Base-by-base conservation (phyloP, 2,113 vertebrate species). In the Microcebus lehilahytsara region DNA sequence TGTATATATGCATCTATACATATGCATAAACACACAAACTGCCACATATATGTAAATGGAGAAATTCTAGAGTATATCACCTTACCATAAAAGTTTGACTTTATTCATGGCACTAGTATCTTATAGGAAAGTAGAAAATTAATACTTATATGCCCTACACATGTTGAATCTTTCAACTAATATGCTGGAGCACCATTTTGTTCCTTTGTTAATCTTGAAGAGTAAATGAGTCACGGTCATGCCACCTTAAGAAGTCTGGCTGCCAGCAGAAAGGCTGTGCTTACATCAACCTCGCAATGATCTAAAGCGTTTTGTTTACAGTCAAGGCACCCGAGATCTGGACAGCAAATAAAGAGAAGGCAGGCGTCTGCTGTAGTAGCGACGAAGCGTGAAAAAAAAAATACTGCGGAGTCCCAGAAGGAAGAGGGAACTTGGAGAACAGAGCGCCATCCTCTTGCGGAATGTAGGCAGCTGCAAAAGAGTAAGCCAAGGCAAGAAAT, bases 271-370 rank as follows among this genome's bases (percentile, higher is more conserved):
- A 96, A 94, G 92, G 95, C 97, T 96, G 98, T 96, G 98, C 98
- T 97, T 97, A 97, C 93, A 95, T 74, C 95, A 94, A 98, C 98
- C 98, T 98, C 97, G 95, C 98, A 97, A 83, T 56, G 96, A 96
- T 98, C 98, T 97, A 95, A 98, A 98, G 98, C 98, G 98, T 98
- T 98, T 98, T 98, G 98, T 98, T 98, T 98, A 98, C 98, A 98
- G 98, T 97, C 97, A 32, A 97, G 97, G 96, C 97, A 97, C 97
- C 91, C 42, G 80, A 96, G 96, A 97, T 89, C 96, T 58, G 96
- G 69, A 92, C 71, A 85, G 97, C 98, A 96, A 97, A 98, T 94
- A 97, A 97, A 53, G 95, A 96, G 97, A 95, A 97, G 96, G 96
- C 97, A 87, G 92, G 89, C 92, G 95, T 78, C 96, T 89, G 95